Evolutionary conservation across 1,140 invertebrate species (phyloP).

Genomic region (Lerema accius): DNA sequence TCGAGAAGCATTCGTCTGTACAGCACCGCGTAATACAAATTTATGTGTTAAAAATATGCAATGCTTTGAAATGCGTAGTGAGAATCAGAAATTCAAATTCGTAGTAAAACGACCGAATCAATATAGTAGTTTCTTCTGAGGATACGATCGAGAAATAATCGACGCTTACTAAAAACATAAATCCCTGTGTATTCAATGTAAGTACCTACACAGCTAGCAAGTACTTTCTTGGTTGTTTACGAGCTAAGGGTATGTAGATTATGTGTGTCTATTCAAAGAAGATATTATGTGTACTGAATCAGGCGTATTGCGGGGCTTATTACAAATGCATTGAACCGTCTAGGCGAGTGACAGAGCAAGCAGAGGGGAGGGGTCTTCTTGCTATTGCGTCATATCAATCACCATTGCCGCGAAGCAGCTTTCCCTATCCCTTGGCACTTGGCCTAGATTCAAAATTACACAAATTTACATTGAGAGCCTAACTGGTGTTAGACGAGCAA

Average conservation of each 20-base stretch:
- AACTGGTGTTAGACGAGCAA: conserved; percentile 62
- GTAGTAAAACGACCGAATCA: no score
- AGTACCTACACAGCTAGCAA: no score
- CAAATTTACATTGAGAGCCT: conserved; percentile 79
- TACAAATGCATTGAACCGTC: conserved; percentile 67
- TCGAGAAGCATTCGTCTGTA: conserved; percentile 49
- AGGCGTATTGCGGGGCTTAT: conserved; percentile 38
- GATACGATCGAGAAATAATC: no score
- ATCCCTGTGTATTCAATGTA: no score
- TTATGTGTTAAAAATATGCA: conserved; percentile 51
- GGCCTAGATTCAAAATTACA: conserved; percentile 80
- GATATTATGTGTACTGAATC: conserved; percentile 29
- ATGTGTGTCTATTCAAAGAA: conserved; percentile 25
- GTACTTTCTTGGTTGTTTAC: no score
- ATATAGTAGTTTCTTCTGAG: no score
- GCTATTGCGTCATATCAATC: conserved; percentile 78
- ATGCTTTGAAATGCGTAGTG: conserved; percentile 47
- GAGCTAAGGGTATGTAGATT: no score
- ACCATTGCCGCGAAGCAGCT: conserved; percentile 73
- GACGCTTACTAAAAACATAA: no score
- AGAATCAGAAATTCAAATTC: conserved; percentile 44
- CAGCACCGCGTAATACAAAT: conserved; percentile 44
- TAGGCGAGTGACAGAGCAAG: conserved; percentile 53
- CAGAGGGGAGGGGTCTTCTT: conserved; percentile 53
- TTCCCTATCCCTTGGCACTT: conserved; percentile 79